Percentiles rank a stretch among this genome's conserved stretches.
phyloP scores from a whole-genome alignment of 37 sponge, comb jelly and placozoan genomes.

The Dysidea cf. avara region DNA sequence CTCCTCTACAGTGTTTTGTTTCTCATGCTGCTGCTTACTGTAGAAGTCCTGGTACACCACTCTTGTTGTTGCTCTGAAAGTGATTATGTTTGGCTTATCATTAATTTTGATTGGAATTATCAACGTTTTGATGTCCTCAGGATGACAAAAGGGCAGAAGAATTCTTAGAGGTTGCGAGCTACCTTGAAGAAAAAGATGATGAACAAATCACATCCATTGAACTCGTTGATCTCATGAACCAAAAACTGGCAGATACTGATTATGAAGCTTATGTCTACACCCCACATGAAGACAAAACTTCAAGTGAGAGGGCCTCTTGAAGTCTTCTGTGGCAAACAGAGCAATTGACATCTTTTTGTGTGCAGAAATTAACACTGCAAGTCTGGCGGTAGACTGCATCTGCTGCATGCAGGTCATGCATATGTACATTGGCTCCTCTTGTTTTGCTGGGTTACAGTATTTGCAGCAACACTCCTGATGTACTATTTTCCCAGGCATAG shows the following conservation, averaged over 20 bases:
- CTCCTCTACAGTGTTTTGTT: not conserved
- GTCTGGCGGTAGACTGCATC: slow-evolving; percentile 26
- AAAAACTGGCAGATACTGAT: slow-evolving; percentile 24
- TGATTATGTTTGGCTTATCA: slow-evolving; percentile 37
- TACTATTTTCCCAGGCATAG: slow-evolving; percentile 33
- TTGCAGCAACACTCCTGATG: slow-evolving; percentile 21
- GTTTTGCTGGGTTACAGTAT: slow-evolving; percentile 41
- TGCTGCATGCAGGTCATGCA: slow-evolving; percentile 62
- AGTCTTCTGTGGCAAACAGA: slow-evolving; percentile 25
- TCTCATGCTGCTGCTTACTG: slow-evolving; percentile 11
- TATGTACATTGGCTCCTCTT: slow-evolving; percentile 25
- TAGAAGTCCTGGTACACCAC: slow-evolving; percentile 41
- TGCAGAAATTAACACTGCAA: slow-evolving; percentile 43
- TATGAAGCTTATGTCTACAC: slow-evolving; percentile 9
- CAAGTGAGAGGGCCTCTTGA: slow-evolving; percentile 35
- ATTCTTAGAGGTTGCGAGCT: not conserved
- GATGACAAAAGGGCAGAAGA: slow-evolving; percentile 13
- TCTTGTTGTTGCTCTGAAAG: slow-evolving; percentile 28
- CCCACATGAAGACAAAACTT: slow-evolving; percentile 27
- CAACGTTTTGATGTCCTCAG: slow-evolving; percentile 18
- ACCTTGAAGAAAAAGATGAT: slow-evolving; percentile 30
- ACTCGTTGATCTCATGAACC: slow-evolving; percentile 31
- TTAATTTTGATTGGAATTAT: slow-evolving; percentile 40
- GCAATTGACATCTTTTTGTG: slow-evolving; percentile 42
- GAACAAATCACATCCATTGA: slow-evolving; percentile 29